Percentiles rank a stretch among this genome's conserved stretches.
Conservation (phyloP, 2,113 vertebrate genomes). For the Hemiprocne comata region DNA sequence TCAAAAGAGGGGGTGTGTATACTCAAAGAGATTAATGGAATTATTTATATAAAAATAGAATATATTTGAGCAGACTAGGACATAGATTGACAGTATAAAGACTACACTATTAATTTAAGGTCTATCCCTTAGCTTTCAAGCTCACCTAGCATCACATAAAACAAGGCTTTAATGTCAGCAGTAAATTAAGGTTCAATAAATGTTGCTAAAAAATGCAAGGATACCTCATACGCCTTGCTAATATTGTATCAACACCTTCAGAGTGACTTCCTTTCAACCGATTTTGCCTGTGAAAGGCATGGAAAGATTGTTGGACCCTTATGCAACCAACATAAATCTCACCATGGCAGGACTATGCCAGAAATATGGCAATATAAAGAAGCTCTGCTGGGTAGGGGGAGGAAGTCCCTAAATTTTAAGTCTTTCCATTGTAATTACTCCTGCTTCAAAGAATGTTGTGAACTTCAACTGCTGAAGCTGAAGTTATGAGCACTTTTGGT, state of each 20-base stretch:
- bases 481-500: neutral
- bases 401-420: neutral
- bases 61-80: neutral
- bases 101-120: neutral
- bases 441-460: neutral
- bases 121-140: neutral
- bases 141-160: neutral
- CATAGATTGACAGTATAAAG: neutral
- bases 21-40: neutral
- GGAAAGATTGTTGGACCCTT: neutral
- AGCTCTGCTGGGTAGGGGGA: accelerated
- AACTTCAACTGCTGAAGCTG: no score
- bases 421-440: neutral
- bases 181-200: no score
- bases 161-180: neutral
- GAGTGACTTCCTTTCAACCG: neutral
- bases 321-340: no score
- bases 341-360: neutral
- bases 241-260: neutral
- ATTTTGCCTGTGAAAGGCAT: neutral
- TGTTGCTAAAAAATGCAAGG: neutral
- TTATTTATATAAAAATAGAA: neutral
- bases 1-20: neutral
- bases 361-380: neutral
- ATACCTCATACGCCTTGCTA: neutral